phyloP scores from a whole-genome alignment of 2,888 invertebrate genomes.

The Drosophila testacea region DNA sequence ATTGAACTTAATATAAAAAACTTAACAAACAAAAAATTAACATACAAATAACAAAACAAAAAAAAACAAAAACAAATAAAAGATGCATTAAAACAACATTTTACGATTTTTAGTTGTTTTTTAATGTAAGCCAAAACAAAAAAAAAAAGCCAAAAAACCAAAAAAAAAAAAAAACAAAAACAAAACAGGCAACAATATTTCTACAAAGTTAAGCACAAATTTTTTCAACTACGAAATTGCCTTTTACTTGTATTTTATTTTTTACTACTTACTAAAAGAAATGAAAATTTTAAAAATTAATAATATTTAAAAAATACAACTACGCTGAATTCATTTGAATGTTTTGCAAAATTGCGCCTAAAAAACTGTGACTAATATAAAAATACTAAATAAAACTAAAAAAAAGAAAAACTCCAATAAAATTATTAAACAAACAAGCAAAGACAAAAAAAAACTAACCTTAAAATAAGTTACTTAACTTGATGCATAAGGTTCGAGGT shows the following conservation, averaged over 20 bases:
- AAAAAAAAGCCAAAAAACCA: constrained; percentile 29
- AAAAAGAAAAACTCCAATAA: constrained; percentile 65
- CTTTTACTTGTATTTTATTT: constrained; percentile 76
- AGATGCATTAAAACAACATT: constrained; percentile 35
- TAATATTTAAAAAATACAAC: constrained; percentile 46
- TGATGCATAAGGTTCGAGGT: constrained; percentile 36
- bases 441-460: constrained; percentile 19
- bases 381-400: constrained; percentile 27
- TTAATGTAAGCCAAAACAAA: constrained; percentile 42
- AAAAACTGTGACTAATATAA: constrained; percentile 74
- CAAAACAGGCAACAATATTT: constrained; percentile 62
- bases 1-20: constrained; percentile 70
- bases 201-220: constrained; percentile 76
- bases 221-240: constrained; percentile 77
- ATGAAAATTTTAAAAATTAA: constrained; percentile 43
- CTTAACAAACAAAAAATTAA: constrained; percentile 36
- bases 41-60: constrained; percentile 12
- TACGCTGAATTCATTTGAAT: constrained; percentile 63
- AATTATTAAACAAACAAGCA: constrained; percentile 27
- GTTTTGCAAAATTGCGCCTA: constrained; percentile 70
- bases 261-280: constrained; percentile 59
- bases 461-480: constrained; percentile 32
- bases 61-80: constrained; percentile 26
- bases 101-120: constrained; percentile 52
- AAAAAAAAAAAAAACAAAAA: constrained; percentile 18